A percentile compares a stretch with the other conserved stretches of the same genome.
Conservation (phyloP, 2,888 invertebrate genomes). For the Eupithecia insigniata region DNA sequence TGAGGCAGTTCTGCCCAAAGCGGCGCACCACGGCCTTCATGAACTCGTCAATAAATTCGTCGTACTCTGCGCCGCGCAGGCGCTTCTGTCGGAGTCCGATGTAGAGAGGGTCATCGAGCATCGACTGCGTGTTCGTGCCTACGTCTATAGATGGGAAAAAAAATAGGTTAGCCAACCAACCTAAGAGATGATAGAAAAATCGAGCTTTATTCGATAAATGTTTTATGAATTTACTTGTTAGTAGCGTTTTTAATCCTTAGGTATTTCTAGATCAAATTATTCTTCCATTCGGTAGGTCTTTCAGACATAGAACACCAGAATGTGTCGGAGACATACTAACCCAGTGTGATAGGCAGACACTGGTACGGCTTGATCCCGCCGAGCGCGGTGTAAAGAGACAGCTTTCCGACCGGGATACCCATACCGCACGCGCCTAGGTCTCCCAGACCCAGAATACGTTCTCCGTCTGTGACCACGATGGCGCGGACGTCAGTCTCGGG, state of each 20-base stretch:
- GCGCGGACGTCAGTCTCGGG: constrained; percentile 94
- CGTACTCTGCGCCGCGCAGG: constrained; percentile 92
- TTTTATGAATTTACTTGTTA: too few relatives aligned
- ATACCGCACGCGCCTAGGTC: constrained; percentile 99
- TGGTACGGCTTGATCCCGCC: constrained; percentile 98
- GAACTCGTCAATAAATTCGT: constrained; percentile 98
- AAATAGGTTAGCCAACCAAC: background rate
- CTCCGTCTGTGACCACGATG: constrained; percentile 98
- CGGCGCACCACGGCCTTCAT: constrained; percentile 95
- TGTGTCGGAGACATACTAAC: constrained; percentile 62
- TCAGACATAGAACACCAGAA: background rate
- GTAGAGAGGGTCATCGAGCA: constrained; percentile 97
- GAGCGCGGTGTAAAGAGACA: constrained; percentile 97
- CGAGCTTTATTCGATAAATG: background rate
- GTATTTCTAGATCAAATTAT: too few relatives aligned
- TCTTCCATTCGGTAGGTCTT: background rate
- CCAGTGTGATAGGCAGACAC: constrained; percentile 96
- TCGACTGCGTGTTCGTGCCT: constrained; percentile 93
- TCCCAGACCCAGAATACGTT: constrained; percentile 98
- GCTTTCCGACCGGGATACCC: constrained; percentile 99
- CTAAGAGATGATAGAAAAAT: background rate
- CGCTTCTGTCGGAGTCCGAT: constrained; percentile 95
- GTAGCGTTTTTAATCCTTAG: too few relatives aligned
- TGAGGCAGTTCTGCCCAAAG: constrained; percentile 93
- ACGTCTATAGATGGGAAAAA: constrained; percentile 84